Conservation (phyloP, 2,113 vertebrate genomes). For the Alectura lathami region DNA sequence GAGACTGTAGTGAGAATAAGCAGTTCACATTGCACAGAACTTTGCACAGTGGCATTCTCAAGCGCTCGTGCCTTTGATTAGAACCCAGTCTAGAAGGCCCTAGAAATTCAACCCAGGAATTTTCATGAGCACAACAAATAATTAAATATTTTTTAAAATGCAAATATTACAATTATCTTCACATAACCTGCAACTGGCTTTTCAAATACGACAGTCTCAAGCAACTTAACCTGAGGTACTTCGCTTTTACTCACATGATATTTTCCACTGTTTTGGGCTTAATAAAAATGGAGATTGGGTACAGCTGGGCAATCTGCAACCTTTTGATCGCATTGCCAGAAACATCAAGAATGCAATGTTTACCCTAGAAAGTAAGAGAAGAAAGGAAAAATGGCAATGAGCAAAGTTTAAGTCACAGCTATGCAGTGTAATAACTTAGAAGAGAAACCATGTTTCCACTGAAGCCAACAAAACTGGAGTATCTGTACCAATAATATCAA, state of each 20-base stretch:
- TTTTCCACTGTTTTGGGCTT: conserved; percentile 97
- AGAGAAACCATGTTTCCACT: not conserved
- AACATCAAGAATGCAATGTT: conserved; percentile 98
- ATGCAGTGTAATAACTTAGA: not conserved
- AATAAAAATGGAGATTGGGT: conserved; percentile 96
- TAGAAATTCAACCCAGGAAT: not conserved
- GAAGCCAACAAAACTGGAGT: not conserved
- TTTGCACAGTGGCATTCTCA: not conserved
- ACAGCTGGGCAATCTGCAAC: conserved; percentile 92
- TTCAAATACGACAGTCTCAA: not conserved
- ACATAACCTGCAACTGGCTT: not conserved
- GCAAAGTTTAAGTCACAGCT: not conserved
- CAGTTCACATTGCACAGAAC: not conserved
- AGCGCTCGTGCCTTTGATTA: not conserved
- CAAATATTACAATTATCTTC: not conserved
- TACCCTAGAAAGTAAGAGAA: conserved; percentile 81
- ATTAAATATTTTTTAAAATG: not conserved
- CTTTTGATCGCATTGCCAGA: conserved; percentile 99
- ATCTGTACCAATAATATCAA: not conserved
- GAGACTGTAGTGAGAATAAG: not conserved
- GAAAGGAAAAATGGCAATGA: not conserved
- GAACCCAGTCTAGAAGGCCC: not conserved
- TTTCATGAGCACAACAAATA: not conserved
- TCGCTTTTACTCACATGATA: conserved; percentile 88
- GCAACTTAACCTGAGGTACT: not conserved